These are phyloP conservation scores for Galaxea fascicularis DNA, from an alignment of 92 coral and sea anemone genomes.

Conservation along the genomic window DNA sequence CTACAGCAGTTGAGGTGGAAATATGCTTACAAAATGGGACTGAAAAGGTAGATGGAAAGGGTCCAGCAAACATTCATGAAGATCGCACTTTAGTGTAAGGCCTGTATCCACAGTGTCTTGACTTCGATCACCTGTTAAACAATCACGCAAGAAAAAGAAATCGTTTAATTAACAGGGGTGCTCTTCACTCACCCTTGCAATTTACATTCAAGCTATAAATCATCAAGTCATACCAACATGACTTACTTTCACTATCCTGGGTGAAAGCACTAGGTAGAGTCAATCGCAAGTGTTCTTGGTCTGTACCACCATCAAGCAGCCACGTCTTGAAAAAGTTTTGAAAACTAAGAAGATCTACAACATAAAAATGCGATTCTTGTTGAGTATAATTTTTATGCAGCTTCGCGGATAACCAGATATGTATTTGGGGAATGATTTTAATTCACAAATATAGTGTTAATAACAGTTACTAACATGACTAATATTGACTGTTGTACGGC, in stretches of 20 bases:
- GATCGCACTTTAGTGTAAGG: conserved; percentile 88
- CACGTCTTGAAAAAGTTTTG: conserved; percentile 90
- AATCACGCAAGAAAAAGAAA: not conserved
- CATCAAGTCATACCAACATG: too few species aligned
- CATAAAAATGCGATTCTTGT: not conserved
- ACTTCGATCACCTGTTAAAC: conserved; percentile 28
- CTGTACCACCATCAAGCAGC: conserved; percentile 92
- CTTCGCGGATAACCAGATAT: too few species aligned
- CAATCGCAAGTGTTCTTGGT: conserved; percentile 85
- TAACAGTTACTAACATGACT: too few species aligned
- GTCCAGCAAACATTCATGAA: conserved; percentile 87
- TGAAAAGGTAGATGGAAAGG: conserved; percentile 78
- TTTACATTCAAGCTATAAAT: too few species aligned
- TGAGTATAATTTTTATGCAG: too few species aligned
- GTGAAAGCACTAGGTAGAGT: conserved; percentile 74
- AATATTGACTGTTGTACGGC: too few species aligned
- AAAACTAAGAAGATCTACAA: conserved; percentile 77
- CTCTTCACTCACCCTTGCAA: too few species aligned
- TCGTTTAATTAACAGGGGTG: not conserved
- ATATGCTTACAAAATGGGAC: conserved; percentile 79
- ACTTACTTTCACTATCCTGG: conserved; percentile 55
- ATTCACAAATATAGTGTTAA: too few species aligned
- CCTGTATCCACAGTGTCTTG: conserved; percentile 34
- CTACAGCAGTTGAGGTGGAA: not conserved
- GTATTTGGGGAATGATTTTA: too few species aligned